phyloP scores from a whole-genome alignment of 2,888 invertebrate genomes.

The Cantharis rufa region DNA sequence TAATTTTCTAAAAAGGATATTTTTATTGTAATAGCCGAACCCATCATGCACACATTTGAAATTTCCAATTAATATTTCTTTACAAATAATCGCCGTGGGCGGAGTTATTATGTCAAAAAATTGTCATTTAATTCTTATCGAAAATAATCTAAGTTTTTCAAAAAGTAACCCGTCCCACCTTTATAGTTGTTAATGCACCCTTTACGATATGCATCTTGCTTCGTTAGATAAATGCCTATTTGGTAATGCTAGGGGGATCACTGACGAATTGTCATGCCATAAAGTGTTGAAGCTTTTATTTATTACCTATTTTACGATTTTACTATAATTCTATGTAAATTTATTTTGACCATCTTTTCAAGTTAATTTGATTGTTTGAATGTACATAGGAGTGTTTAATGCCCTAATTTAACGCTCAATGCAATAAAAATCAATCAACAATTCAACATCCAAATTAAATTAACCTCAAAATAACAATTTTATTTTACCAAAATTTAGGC shows the following conservation, averaged over 20 bases:
- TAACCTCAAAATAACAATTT: too few species aligned
- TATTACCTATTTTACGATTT: slow-evolving; percentile 19
- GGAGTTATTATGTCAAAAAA: slow-evolving; percentile 38
- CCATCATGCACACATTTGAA: not conserved
- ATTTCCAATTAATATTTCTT: slow-evolving; percentile 21
- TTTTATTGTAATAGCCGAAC: not conserved
- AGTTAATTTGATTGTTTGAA: slow-evolving; percentile 29
- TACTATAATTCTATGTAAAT: slow-evolving; percentile 28
- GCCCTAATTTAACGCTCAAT: not conserved
- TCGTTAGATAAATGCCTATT: slow-evolving; percentile 42
- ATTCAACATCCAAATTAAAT: not conserved
- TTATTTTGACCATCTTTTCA: slow-evolving; percentile 16
- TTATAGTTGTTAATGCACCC: slow-evolving; percentile 35
- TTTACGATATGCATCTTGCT: slow-evolving; percentile 34
- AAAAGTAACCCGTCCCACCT: slow-evolving; percentile 27
- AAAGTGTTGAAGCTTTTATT: slow-evolving; percentile 28
- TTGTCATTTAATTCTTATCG: slow-evolving; percentile 41
- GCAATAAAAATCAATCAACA: not conserved
- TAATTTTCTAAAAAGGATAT: slow-evolving; percentile 1
- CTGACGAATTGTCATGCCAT: slow-evolving; percentile 35
- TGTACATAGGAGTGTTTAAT: slow-evolving; percentile 16
- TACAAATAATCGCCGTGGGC: slow-evolving; percentile 8
- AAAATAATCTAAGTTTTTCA: slow-evolving; percentile 29
- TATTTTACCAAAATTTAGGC: not conserved
- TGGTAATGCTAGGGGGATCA: slow-evolving; percentile 35